Base-by-base conservation (phyloP, 53 echinoderm and acorn worm genomes). In the Paelopatides confundens region DNA sequence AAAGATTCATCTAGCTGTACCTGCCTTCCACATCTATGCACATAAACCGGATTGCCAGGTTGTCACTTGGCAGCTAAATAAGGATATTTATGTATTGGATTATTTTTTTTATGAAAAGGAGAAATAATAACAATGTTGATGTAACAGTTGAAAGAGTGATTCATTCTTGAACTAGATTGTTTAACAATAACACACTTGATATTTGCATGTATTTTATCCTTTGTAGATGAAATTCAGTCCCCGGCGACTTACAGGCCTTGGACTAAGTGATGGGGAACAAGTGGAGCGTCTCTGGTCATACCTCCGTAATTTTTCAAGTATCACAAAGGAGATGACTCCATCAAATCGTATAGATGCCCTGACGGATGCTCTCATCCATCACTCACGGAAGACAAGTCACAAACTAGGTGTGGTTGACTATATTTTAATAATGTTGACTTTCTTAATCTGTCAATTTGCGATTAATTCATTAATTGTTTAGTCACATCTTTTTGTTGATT, bases 311-410 rank as follows among this genome's bases (percentile, higher is more conserved):
- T 66, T 66, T 34, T 11, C 31, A 9, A 28, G 7, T 3, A 76
- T 40, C 26, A 85, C 65, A 2, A 35, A 65, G 53, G 85, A 85
- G 17, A 85, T 85, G 85, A 85, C 85, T n/a, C 68, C 85, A 23
- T 65, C 85, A 17, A 85, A 85, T 27, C 35, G 67, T n/a, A 43
- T 85, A 14, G 85, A 85, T 85, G 67, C 85, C 1, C 67, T 85
- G 28, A 85, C 85, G 1, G 85, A 68, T 65, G 85, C 85, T 5
- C 48, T 65, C 3, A 0, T 46, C 1, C 65, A 85, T 12, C 9
- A 70, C 54, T 7, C 47, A 5, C 47, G 11, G 47, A 46, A 46
- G 11, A 46, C 47, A 7, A 46, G 11, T 7, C 47, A 46, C 47
- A 46, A 46, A n/a, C n/a, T n/a, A n/a, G n/a, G n/a, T n/a, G n/a